Conservation (phyloP, 2,113 vertebrate genomes). For the Hippocampus barbouri region DNA sequence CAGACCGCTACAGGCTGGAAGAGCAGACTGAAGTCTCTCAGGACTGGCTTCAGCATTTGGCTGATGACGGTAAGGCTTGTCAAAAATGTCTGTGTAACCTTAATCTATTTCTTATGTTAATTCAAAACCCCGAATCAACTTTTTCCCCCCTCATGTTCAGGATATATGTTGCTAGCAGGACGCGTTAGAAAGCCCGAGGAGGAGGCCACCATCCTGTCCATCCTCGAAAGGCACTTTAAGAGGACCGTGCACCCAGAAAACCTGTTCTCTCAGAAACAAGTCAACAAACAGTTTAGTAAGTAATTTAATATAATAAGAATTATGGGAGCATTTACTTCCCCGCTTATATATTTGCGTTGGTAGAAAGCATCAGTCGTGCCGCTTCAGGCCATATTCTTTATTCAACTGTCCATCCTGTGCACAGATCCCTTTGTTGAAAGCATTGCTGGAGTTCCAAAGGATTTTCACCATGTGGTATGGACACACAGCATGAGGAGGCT, state of each 20-base stretch:
- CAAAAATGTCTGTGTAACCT: not conserved
- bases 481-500: slow-evolving; percentile 84
- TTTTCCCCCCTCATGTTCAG: slow-evolving; percentile 51
- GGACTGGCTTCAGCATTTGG: slow-evolving; percentile 94
- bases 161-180: slow-evolving; percentile 93
- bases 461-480: slow-evolving; percentile 91
- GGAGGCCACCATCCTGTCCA: slow-evolving; percentile 78
- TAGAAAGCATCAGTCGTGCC: not conserved
- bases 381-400: not conserved
- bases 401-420: not conserved
- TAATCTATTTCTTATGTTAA: not conserved
- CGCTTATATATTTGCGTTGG: too few species aligned
- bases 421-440: slow-evolving; percentile 70
- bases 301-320: slow-evolving; percentile 25
- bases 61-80: slow-evolving; percentile 83
- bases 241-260: slow-evolving; percentile 78
- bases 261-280: slow-evolving; percentile 82
- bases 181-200: slow-evolving; percentile 93
- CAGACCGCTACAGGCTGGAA: slow-evolving; percentile 87
- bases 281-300: slow-evolving; percentile 85
- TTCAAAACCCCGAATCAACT: not conserved
- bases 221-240: slow-evolving; percentile 93
- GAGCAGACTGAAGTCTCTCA: slow-evolving; percentile 77
- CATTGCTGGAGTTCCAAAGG: slow-evolving; percentile 72
- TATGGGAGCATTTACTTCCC: too few species aligned